Conservation (phyloP, 2,888 invertebrate species). For the Drosophila meridiana region DNA sequence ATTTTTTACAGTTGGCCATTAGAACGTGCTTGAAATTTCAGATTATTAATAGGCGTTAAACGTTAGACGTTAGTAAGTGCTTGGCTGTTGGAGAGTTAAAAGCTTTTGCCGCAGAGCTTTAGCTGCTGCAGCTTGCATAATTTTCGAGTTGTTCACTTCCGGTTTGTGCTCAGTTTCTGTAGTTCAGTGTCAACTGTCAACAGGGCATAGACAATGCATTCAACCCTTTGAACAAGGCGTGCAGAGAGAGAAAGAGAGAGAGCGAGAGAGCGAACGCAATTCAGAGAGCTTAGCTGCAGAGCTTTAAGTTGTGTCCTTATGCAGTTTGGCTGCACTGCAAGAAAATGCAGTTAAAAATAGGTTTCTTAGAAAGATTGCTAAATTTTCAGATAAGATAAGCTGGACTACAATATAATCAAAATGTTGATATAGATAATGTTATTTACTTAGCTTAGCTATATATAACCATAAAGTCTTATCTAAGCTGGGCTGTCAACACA, state of each 20-base stretch:
- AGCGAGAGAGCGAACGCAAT: conserved; percentile 12
- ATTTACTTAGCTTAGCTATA: not conserved
- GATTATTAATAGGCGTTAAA: conserved; percentile 13
- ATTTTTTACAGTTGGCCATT: conserved; percentile 50
- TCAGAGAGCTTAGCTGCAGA: conserved; percentile 16
- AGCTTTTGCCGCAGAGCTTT: conserved; percentile 49
- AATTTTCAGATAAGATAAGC: conserved; percentile 22
- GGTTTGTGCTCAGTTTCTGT: conserved; percentile 43
- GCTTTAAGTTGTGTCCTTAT: conserved; percentile 30
- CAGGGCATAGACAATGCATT: conserved; percentile 33
- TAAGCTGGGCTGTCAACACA: not conserved
- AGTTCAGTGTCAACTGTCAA: conserved; percentile 75
- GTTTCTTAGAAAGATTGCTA: not conserved
- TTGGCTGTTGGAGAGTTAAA: not conserved
- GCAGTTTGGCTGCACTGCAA: conserved; percentile 50
- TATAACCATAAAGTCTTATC: conserved; percentile 1
- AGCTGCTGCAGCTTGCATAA: conserved; percentile 61
- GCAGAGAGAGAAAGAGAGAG: conserved; percentile 4
- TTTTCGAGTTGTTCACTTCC: conserved; percentile 59
- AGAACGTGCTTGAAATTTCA: conserved; percentile 63
- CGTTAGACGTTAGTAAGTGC: not conserved
- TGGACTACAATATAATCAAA: not conserved
- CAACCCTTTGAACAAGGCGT: conserved; percentile 27
- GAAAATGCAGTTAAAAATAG: conserved; percentile 17
- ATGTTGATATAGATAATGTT: not conserved